Conservation (phyloP, 2,797 vertebrate genomes). For the Enteromius unitaeniatus region DNA sequence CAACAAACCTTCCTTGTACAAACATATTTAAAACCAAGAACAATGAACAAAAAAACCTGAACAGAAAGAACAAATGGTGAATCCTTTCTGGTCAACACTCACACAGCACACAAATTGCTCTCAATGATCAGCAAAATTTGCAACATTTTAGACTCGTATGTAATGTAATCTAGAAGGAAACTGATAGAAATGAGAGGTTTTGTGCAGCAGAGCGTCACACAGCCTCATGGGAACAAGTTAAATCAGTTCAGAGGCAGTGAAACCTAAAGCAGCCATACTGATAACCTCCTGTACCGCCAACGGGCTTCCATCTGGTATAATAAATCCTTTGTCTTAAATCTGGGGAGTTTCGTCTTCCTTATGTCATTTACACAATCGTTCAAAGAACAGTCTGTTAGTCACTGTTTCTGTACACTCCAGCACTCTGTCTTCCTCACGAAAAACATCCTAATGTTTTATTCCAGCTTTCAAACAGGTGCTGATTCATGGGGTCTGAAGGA, state of each 20-base stretch:
- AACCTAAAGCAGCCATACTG: constrained; percentile 41
- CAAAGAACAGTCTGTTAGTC: constrained; percentile 34
- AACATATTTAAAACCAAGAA: not conserved
- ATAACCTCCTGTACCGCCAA: constrained; percentile 46
- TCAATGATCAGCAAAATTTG: not conserved
- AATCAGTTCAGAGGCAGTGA: constrained; percentile 41
- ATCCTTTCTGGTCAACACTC: not conserved
- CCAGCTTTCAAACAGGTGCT: constrained; percentile 50
- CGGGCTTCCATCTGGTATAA: constrained; percentile 44
- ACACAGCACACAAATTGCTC: not conserved
- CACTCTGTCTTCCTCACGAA: constrained; percentile 23
- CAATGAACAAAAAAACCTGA: not conserved
- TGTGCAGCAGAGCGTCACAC: constrained; percentile 12
- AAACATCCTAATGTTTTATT: constrained; percentile 46
- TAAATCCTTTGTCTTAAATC: constrained; percentile 45
- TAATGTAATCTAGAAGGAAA: constrained; percentile 14
- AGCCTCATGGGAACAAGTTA: constrained; percentile 35
- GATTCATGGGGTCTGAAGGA: constrained; percentile 57
- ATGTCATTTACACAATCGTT: constrained; percentile 39
- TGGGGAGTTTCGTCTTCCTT: constrained; percentile 16
- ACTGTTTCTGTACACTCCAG: constrained; percentile 29
- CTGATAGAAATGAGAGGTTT: not conserved
- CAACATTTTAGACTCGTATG: not conserved
- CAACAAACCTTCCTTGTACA: constrained; percentile 7
- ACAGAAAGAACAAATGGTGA: not conserved